A percentile compares a stretch with the other conserved stretches of the same genome.
Conservation (phyloP, 2,888 invertebrate species). For the Anaspis maculata region DNA sequence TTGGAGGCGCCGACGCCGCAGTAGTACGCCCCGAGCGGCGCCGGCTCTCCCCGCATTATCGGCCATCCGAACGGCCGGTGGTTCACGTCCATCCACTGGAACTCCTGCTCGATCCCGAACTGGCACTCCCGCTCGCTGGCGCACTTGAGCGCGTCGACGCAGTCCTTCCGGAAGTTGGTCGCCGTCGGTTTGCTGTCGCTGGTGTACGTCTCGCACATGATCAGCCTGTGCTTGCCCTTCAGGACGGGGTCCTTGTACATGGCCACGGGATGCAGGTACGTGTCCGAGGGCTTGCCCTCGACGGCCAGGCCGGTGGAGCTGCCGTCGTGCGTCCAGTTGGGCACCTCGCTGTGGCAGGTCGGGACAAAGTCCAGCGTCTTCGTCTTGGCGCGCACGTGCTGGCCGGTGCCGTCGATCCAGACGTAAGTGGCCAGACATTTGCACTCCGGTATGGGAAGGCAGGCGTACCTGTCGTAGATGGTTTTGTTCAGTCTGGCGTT, state of each 20-base stretch:
- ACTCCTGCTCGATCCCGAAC: slow-evolving; percentile 70
- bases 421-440: slow-evolving; percentile 57
- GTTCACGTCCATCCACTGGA: slow-evolving; percentile 48
- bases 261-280: slow-evolving; percentile 65
- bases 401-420: slow-evolving; percentile 71
- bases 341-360: slow-evolving; percentile 50
- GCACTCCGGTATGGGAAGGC: slow-evolving; percentile 52
- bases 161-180: slow-evolving; percentile 44
- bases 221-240: slow-evolving; percentile 62
- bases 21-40: slow-evolving; percentile 71
- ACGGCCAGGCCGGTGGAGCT: slow-evolving; percentile 53
- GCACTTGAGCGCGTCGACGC: slow-evolving; percentile 47
- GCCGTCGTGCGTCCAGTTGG: slow-evolving; percentile 71
- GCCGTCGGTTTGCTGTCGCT: slow-evolving; percentile 53
- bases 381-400: slow-evolving; percentile 60
- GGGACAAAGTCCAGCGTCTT: slow-evolving; percentile 61
- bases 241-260: slow-evolving; percentile 76
- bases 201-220: slow-evolving; percentile 69
- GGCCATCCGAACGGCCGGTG: slow-evolving; percentile 69
- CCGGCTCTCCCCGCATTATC: slow-evolving; percentile 50
- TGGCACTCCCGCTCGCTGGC: slow-evolving; percentile 57
- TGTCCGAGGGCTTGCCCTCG: slow-evolving; percentile 47
- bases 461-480: slow-evolving; percentile 37
- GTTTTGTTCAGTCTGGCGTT: slow-evolving; percentile 5
- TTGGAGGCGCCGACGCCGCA: slow-evolving; percentile 74